These are phyloP conservation scores for Xylocopa sonorina DNA, from an alignment of 1,140 invertebrate genomes.

Conservation along the genomic window DNA sequence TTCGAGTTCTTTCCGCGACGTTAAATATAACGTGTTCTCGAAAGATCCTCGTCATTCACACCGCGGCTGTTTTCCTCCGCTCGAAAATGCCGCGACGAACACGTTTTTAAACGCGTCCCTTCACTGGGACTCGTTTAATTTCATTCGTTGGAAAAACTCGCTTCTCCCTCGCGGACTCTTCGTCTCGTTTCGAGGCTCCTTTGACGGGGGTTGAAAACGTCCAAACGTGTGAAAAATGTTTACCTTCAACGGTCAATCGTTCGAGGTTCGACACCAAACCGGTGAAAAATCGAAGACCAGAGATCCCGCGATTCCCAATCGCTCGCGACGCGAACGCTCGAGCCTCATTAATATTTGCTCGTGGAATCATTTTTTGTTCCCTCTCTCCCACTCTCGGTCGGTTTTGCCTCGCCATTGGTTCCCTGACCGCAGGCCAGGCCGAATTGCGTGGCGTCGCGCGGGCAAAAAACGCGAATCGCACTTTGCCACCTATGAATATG, in stretches of 20 bases:
- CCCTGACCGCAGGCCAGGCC: no score
- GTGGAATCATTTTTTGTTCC: constrained; percentile 9
- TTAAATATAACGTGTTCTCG: neutral
- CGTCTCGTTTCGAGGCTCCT: neutral
- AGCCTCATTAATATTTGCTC: constrained; percentile 28
- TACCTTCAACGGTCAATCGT: constrained; percentile 5
- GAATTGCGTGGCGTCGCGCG: constrained; percentile 1
- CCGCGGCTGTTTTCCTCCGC: neutral
- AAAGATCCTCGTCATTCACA: neutral
- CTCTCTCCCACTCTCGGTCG: neutral
- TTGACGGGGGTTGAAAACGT: constrained; percentile 5
- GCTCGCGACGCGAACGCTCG: neutral
- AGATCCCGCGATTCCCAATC: neutral
- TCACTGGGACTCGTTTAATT: constrained; percentile 35
- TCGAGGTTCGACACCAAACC: constrained; percentile 13
- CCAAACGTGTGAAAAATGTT: constrained; percentile 27
- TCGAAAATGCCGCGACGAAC: neutral
- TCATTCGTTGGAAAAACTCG: constrained; percentile 10
- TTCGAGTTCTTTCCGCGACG: neutral
- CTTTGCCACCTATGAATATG: constrained; percentile 26
- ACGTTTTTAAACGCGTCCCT: constrained; percentile 18
- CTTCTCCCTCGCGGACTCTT: constrained; percentile 2
- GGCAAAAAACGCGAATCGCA: constrained; percentile 8
- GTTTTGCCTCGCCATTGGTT: no score
- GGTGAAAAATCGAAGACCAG: constrained; percentile 7